Evolutionary conservation across 2,113 vertebrate species (phyloP).

Genomic region (Reinhardtius hippoglossoides): DNA sequence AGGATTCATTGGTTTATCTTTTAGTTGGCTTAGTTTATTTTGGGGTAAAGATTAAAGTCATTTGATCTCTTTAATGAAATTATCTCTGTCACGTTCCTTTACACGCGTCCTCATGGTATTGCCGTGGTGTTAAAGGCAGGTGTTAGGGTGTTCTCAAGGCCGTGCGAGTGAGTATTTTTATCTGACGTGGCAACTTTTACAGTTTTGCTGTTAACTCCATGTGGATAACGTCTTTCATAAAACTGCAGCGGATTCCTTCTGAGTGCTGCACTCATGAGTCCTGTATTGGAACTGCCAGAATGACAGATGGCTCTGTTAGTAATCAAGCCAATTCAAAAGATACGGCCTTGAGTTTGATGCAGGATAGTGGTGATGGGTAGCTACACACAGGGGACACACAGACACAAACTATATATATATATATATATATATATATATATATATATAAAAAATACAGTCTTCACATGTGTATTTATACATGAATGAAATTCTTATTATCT

Average conservation of each 20-base stretch:
- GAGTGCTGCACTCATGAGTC: slow-evolving; percentile 42
- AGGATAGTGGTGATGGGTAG: slow-evolving; percentile 20
- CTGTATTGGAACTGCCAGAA: slow-evolving; percentile 65
- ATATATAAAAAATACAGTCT: neutral
- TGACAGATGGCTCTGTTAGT: slow-evolving; percentile 67
- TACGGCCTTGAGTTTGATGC: slow-evolving; percentile 54
- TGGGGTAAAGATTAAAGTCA: slow-evolving; percentile 6
- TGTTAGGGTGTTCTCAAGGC: slow-evolving; percentile 47
- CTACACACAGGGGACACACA: neutral
- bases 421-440: too few species aligned
- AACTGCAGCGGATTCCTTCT: slow-evolving; percentile 45
- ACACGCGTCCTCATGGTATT: slow-evolving; percentile 15
- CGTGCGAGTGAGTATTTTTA: slow-evolving; percentile 34
- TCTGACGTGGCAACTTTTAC: slow-evolving; percentile 45
- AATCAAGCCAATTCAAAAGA: slow-evolving; percentile 64
- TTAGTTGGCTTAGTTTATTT: neutral
- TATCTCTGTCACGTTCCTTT: neutral
- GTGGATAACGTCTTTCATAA: slow-evolving; percentile 38
- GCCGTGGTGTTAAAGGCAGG: slow-evolving; percentile 2
- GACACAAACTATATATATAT: neutral
- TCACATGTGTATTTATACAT: neutral
- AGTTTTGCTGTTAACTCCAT: slow-evolving; percentile 36
- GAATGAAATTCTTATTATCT: slow-evolving; percentile 1
- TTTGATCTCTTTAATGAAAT: slow-evolving; percentile 12
- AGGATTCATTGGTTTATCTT: slow-evolving; percentile 4